Conservation (phyloP, 2,113 vertebrate species). For the Dipodomys stephensi region DNA sequence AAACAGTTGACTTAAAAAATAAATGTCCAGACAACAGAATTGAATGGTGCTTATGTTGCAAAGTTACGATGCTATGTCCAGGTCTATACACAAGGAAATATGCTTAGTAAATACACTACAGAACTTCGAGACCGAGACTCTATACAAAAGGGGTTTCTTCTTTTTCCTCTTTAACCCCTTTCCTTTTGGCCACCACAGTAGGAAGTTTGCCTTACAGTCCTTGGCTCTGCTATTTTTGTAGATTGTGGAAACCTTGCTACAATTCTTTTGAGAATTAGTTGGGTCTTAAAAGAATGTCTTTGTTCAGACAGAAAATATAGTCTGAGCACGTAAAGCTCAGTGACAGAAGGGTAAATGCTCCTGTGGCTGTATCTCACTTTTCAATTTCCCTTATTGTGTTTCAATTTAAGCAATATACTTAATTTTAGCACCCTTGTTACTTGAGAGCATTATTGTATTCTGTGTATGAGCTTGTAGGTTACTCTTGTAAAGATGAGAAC, state of each 20-base stretch:
- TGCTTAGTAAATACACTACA: neutral
- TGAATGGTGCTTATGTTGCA: neutral
- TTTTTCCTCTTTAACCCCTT: neutral
- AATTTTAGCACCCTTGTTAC: constrained; percentile 62
- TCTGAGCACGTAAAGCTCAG: neutral
- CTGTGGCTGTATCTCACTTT: constrained; percentile 22
- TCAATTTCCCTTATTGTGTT: constrained; percentile 58
- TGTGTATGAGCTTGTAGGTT: neutral
- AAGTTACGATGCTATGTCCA: neutral
- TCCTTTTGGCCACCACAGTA: neutral
- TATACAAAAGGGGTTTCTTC: neutral
- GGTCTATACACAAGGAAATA: neutral
- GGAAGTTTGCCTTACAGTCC: neutral
- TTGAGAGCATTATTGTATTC: constrained; percentile 45
- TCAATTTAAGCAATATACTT: constrained; percentile 63
- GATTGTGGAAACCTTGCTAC: neutral
- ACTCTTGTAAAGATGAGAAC: constrained; percentile 53
- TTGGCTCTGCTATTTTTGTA: neutral
- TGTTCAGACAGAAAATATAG: constrained; percentile 61
- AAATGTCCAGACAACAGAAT: neutral
- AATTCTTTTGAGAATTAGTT: constrained; percentile 59
- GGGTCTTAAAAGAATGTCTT: constrained; percentile 38
- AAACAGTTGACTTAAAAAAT: neutral
- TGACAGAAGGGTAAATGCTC: neutral
- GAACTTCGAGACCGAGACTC: neutral